phyloP scores from a whole-genome alignment of 1,140 invertebrate species.

The Solen grandis region DNA sequence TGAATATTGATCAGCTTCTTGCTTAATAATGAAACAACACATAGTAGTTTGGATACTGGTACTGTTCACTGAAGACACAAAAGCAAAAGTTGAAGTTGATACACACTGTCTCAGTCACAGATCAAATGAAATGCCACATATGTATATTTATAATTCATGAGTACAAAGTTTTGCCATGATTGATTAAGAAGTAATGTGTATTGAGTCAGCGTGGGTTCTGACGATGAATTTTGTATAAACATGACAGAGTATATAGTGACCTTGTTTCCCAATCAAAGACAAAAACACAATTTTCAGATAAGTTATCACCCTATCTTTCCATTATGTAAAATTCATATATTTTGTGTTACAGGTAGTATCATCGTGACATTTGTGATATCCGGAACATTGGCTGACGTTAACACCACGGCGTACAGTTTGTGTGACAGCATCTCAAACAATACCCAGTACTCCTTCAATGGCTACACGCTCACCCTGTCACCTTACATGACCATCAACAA shows the following conservation, averaged over 20 bases:
- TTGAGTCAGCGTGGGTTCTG: no score
- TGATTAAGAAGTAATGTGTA: neutral
- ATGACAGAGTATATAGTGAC: no score
- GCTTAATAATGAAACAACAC: no score
- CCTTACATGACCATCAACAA: conserved; percentile 24
- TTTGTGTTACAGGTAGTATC: conserved; percentile 15
- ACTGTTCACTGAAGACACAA: no score
- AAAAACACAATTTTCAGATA: neutral
- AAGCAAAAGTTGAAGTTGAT: no score
- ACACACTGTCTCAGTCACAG: no score
- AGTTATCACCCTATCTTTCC: neutral
- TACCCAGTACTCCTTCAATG: conserved; percentile 3
- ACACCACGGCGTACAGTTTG: neutral
- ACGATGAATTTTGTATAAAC: no score
- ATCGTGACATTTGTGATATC: conserved; percentile 2
- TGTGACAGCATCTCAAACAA: conserved; percentile 26
- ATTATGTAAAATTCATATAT: neutral
- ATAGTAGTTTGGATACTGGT: no score
- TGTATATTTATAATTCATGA: no score
- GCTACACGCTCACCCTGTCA: neutral
- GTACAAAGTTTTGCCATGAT: neutral
- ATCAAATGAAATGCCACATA: no score
- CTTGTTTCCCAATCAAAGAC: no score
- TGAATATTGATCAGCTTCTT: no score
- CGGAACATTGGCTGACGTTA: neutral